Percentiles rank a stretch among this genome's conserved stretches.
Conservation (phyloP, 2,888 invertebrate species). For the Drosophila ezoana region DNA sequence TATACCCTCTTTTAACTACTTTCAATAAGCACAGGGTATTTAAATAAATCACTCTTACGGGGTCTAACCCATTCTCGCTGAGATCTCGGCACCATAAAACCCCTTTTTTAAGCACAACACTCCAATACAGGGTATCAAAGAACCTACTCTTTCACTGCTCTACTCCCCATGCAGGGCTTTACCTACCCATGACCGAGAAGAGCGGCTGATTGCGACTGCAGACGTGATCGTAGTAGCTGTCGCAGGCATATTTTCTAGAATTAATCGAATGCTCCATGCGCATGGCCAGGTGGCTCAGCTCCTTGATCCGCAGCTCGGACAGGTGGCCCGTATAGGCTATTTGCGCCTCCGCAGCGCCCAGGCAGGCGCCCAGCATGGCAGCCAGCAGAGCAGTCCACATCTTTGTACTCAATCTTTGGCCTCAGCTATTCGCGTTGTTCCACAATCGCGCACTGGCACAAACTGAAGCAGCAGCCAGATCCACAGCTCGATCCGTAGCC, state of each 20-base stretch:
- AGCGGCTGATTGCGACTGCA: slow-evolving; percentile 82
- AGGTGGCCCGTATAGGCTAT: slow-evolving; percentile 73
- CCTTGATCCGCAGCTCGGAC: slow-evolving; percentile 78
- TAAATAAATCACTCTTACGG: no score
- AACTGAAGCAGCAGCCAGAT: slow-evolving; percentile 36
- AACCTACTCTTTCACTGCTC: not conserved
- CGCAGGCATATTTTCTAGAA: slow-evolving; percentile 78
- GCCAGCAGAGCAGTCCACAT: slow-evolving; percentile 30
- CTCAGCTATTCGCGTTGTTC: slow-evolving; percentile 16
- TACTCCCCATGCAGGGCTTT: not conserved
- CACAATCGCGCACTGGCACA: slow-evolving; percentile 21
- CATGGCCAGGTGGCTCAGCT: slow-evolving; percentile 72
- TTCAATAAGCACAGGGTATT: no score
- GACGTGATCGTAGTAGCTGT: slow-evolving; percentile 82
- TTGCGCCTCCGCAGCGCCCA: slow-evolving; percentile 48
- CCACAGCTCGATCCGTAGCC: not conserved
- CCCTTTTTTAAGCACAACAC: no score
- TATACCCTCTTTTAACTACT: no score
- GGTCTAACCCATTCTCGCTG: no score
- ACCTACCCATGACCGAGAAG: slow-evolving; percentile 81
- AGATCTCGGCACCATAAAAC: no score
- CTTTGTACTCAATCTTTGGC: slow-evolving; percentile 4
- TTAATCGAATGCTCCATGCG: slow-evolving; percentile 78
- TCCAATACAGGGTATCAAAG: not conserved
- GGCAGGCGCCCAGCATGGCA: slow-evolving; percentile 29